phyloP scores from a whole-genome alignment of 2,888 invertebrate species.

The Plusia festucae region DNA sequence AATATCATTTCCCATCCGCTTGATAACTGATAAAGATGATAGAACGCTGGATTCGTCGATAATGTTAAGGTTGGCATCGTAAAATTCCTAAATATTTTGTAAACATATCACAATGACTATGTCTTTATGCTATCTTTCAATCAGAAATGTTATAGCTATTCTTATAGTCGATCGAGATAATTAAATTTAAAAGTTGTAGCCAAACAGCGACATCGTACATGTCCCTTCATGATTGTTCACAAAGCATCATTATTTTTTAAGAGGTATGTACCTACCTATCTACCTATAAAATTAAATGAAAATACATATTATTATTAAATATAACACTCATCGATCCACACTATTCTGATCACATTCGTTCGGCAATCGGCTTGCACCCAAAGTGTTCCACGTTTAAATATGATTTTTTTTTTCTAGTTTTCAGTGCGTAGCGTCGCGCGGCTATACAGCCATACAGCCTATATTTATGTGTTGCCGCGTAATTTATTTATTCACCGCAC shows the following conservation, averaged over 20 bases:
- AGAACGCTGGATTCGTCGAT: slow-evolving; percentile 16
- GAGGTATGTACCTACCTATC: too few relatives aligned
- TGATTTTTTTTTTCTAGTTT: slow-evolving; percentile 79
- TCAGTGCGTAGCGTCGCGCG: slow-evolving; percentile 69
- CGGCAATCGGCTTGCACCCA: slow-evolving; percentile 71
- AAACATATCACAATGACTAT: background rate
- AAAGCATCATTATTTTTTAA: too few relatives aligned
- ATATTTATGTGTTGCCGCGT: slow-evolving; percentile 84
- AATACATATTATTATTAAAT: background rate
- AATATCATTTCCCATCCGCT: slow-evolving; percentile 7
- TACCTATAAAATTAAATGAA: background rate
- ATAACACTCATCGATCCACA: slow-evolving; percentile 62
- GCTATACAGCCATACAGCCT: slow-evolving; percentile 25
- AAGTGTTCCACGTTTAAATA: slow-evolving; percentile 85
- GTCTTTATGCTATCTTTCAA: background rate
- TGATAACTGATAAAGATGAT: slow-evolving; percentile 17
- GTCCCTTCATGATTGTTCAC: too few relatives aligned
- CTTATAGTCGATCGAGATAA: background rate
- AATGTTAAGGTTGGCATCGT: slow-evolving; percentile 17
- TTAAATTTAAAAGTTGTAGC: background rate
- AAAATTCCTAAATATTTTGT: background rate
- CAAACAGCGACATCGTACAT: too few relatives aligned
- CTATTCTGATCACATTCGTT: slow-evolving; percentile 20
- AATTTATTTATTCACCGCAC: slow-evolving; percentile 71
- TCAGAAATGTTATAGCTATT: background rate